Base-by-base conservation (phyloP, 2,797 vertebrate species). In the Sebastes goodei region DNA sequence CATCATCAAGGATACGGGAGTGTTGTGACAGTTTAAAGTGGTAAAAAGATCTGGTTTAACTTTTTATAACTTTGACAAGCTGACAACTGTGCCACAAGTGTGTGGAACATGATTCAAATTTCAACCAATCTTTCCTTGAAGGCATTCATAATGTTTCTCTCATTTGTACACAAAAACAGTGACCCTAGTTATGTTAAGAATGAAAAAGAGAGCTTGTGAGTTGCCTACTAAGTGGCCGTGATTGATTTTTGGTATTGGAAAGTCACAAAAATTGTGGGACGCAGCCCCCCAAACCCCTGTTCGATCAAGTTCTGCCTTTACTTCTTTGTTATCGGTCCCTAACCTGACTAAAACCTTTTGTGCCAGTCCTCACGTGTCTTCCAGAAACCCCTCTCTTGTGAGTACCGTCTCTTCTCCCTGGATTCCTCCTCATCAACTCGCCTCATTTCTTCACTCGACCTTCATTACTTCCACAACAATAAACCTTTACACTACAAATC, bases 391-490 rank as follows among this genome's bases (percentile, higher is more conserved):
- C 2, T 4, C 27, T 42, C 8, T 29, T 15, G 6, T 35, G 14
- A 65, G 30, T 65, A 38, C 23, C 23, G n/a, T 29, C 42, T 71
- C 49, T 4, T 38, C 23, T 72, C 52, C 23, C 32, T 70, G 27
- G 49, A 74, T 52, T 59, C 72, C 27, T 68, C 14, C 49, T 57
- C 73, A 23, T 81, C 53, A 33, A 27, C 70, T 70, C 21, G 33
- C 64, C 67, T 73, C 68, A 49, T 68, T 69, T 78, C 75, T n/a
- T 29, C 62, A 32, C 74, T 73, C 66, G 74, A 80, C 85, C 77
- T 62, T 55, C 59, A 73, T 86, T 60, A 73, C 68, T 71, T 85
- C 33, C 74, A 57, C 74, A 69, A 55, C 77, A 68, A 14, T 25
- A 64, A 78, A 80, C 73, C 69, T 68, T 62, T 56, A 63, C 21